Evolutionary conservation across 2,888 invertebrate genomes (phyloP), one percentile per base, ranked within the genome.

Genomic region (Andrena hattorfiana): DNA sequence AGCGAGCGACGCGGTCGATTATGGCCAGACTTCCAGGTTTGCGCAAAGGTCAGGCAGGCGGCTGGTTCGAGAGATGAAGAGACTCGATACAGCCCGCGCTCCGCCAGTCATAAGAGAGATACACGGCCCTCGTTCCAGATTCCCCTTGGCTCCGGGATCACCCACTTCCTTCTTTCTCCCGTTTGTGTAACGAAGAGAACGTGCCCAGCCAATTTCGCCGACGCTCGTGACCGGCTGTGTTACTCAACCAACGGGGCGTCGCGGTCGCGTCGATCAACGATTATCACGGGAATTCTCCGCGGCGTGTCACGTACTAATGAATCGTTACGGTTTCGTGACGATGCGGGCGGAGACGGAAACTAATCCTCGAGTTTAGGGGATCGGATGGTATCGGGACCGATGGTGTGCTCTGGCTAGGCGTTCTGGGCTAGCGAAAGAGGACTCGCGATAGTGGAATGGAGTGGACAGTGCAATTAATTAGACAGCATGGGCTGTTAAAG

Each of bases 61-160:
- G 26, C 6, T 5, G 26, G 74, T 26, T 63, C 59, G 42, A 42
- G 42, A 70, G 80, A 80, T 80, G 76, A 71, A 42, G 56, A 2
- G n/a, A 28, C 51, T 13, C 42, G 76, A 77, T 76, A 80, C 35
- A 59, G 51, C 60, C 16, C 63, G 74, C 74, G 54, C 63, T 75
- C 74, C 62, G 67, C 5, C 23, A n/a, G 23, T 60, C 60, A 42
- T 62, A 77, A 77, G 63, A 64, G 56, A 73, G 32, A 32, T 64
- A 32, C 26, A 32, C 77, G 28, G 16, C 26, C 0, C 30, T 83
- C 89, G 90, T 88, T 87, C 88, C 84, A 88, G 84, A 89, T 89
- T 89, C 85, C 69, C 78, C 72, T 56, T 10, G 10, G 49, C 67
- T 77, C 54, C 64, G 56, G 62, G 81, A 84, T 85, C 69, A 72